phyloP scores from a whole-genome alignment of 2,797 vertebrate species.

The Huso huso region DNA sequence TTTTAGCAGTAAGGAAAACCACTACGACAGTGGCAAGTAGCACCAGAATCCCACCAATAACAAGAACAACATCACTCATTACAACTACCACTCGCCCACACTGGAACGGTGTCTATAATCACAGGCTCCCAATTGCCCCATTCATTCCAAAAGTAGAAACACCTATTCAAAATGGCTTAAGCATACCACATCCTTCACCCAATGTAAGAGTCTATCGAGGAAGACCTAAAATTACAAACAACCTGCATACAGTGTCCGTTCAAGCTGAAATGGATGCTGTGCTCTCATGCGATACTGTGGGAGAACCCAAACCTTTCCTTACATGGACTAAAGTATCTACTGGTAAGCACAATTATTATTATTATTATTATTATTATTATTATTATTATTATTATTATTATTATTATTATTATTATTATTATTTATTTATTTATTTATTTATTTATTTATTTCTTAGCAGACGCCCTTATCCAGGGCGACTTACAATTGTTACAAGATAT shows the following conservation, averaged over 20 bases:
- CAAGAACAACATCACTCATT: slow-evolving; percentile 11
- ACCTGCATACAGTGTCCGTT: slow-evolving; percentile 52
- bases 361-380: too few species aligned
- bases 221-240: slow-evolving; percentile 61
- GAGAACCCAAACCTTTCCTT: slow-evolving; percentile 69
- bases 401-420: too few species aligned
- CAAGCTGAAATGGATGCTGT: slow-evolving; percentile 61
- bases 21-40: neutral
- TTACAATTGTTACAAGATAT: too few species aligned
- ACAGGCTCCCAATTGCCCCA: slow-evolving; percentile 21
- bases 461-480: too few species aligned
- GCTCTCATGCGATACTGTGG: slow-evolving; percentile 69
- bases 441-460: too few species aligned
- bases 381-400: too few species aligned
- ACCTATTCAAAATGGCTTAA: slow-evolving; percentile 25
- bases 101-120: slow-evolving; percentile 23
- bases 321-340: slow-evolving; percentile 83
- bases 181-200: slow-evolving; percentile 34
- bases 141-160: slow-evolving; percentile 30
- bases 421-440: too few species aligned
- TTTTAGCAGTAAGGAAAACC: neutral
- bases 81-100: slow-evolving; percentile 24
- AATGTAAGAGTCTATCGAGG: slow-evolving; percentile 37
- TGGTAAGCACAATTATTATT: slow-evolving; percentile 54
- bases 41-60: slow-evolving; percentile 17